Evolutionary conservation across 2,113 vertebrate genomes (phyloP), one percentile per base, ranked within the genome.

Genomic region (Triplophysa dalaica): DNA sequence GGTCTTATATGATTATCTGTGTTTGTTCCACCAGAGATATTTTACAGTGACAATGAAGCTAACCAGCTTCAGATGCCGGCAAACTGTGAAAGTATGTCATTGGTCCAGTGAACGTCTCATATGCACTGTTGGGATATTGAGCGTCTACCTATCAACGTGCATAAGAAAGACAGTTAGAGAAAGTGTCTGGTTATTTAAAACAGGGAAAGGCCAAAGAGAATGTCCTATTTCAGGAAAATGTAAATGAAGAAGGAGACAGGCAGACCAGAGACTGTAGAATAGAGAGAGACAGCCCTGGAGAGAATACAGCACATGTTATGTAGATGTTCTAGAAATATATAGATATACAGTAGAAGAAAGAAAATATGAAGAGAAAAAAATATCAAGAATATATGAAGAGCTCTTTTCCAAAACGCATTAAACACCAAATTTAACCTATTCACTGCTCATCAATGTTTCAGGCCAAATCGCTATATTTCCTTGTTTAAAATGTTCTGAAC

Each of bases 151-250:
- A 21, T 61, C 14, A 45, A 61, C 14, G 56, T 17, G 21, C 1
- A 41, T 38, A 21, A 58, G 50, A 73, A 74, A 74, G 56, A 24
- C n/a, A 21, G 33, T 61, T 45, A 45, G 21, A 61, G 56, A 61
- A 22, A 74, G 56, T 74, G 14, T 74, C 21, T 43, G 33, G 61
- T 74, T 74, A 74, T 74, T 61, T 41, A 43, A 73, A 61, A 26
- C 11, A 38, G 52, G 52, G 60, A 58, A 73, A 73, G 29, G 52
- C 29, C 70, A 60, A 72, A 58, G 19, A 56, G 70, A 72, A 60
- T 60, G 70, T 16, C 54, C 54, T 73, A 60, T 56, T 73, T 73
- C 41, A 73, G 41, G 70, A 7, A 60, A 60, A 73, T 73, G 52
- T 19, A 73, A 60, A 58, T 58, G 29, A 60, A 41, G 54, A 26